Conservation (phyloP, 2,888 invertebrate species). For the Brachyptera putata region DNA sequence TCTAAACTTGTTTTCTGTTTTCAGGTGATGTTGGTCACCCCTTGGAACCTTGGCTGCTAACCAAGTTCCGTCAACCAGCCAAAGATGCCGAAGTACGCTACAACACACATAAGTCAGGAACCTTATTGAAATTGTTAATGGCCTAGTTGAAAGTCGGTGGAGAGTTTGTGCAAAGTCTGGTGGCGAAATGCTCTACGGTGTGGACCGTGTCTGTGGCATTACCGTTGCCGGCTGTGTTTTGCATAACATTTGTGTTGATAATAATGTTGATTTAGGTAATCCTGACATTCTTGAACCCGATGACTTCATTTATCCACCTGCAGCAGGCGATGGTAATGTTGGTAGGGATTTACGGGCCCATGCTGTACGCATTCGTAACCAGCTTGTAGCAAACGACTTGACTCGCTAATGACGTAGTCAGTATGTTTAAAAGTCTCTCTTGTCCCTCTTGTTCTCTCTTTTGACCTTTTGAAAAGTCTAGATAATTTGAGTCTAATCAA, state of each 20-base stretch:
- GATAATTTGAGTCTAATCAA: no score
- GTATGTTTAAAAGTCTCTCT: no score
- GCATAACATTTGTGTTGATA: background rate
- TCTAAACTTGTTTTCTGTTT: background rate
- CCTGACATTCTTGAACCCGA: no score
- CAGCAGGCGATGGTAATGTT: background rate
- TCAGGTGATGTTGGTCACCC: background rate
- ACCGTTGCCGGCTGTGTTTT: background rate
- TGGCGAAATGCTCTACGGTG: conserved; percentile 6
- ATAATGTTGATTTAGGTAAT: background rate
- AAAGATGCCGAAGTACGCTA: background rate
- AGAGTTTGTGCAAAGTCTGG: background rate
- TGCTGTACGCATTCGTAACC: background rate
- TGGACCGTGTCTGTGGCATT: background rate
- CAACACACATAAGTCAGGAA: background rate
- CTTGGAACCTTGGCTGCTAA: conserved; percentile 1
- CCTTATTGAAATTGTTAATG: conserved; percentile 2
- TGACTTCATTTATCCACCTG: no score
- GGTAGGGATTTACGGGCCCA: background rate
- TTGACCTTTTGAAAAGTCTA: no score
- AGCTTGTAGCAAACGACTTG: background rate
- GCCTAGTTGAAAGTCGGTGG: conserved; percentile 1
- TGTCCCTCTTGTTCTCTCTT: no score
- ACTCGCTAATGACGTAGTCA: no score
- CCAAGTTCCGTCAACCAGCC: background rate